phyloP scores from a whole-genome alignment of 2,797 vertebrate genomes.

The Carduelis carduelis region DNA sequence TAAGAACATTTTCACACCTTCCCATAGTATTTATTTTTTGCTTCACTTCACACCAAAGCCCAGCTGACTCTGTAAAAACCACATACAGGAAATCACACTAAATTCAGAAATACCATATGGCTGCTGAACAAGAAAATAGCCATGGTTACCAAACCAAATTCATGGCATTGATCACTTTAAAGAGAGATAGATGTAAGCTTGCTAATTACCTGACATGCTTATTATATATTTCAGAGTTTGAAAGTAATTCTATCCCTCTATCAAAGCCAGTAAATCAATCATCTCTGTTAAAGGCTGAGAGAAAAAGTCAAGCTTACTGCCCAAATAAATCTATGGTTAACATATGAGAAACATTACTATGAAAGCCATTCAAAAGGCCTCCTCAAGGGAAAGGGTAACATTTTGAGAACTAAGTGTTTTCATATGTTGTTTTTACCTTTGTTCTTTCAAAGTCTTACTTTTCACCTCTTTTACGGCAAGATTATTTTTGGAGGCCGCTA shows the following conservation, averaged over 20 bases:
- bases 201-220: conserved; percentile 44
- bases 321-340: conserved; percentile 36
- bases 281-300: conserved; percentile 31
- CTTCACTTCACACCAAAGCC: conserved; percentile 19
- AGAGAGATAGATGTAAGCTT: conserved; percentile 20
- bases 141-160: conserved; percentile 28
- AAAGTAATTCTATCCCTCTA: conserved; percentile 38
- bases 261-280: conserved; percentile 47
- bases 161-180: conserved; percentile 22
- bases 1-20: conserved; percentile 7
- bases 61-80: conserved; percentile 40
- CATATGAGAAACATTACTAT: conserved; percentile 67
- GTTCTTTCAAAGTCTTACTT: conserved; percentile 62
- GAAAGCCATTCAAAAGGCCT: conserved; percentile 40
- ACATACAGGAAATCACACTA: conserved; percentile 30
- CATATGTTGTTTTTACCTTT: conserved; percentile 64
- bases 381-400: conserved; percentile 56
- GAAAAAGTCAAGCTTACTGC: conserved; percentile 19
- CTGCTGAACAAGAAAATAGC: neutral
- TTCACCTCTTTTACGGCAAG: neutral
- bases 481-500: conserved; percentile 39
- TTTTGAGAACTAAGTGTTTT: conserved; percentile 66
- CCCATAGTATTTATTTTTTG: conserved; percentile 32
- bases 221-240: conserved; percentile 44
- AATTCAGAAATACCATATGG: conserved; percentile 55